phyloP scores from a whole-genome alignment of 2,888 invertebrate species.

The Scelioninae gen. 2 region DNA sequence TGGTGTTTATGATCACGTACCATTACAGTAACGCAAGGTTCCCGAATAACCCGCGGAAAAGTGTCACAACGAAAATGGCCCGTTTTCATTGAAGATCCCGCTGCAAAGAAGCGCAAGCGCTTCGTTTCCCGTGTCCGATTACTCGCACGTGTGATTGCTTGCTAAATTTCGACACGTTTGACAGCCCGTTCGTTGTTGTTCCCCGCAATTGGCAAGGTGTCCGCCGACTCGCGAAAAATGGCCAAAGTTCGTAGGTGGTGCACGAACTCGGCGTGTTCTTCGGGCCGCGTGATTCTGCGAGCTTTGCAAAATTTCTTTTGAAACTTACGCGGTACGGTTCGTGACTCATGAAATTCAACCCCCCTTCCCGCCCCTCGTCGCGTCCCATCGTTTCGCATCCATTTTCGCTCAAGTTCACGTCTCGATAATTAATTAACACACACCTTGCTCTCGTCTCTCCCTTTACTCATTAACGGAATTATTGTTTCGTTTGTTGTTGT shows the following conservation, averaged over 20 bases:
- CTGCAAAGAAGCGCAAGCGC: constrained; percentile 52
- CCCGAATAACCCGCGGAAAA: too few relatives aligned
- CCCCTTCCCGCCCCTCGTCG: constrained; percentile 19
- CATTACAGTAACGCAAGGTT: too few relatives aligned
- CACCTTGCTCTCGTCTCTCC: constrained; percentile 45
- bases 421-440: constrained; percentile 54
- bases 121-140: constrained; percentile 62
- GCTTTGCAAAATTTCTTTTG: constrained; percentile 69
- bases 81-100: constrained; percentile 28
- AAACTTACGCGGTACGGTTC: constrained; percentile 67
- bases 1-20: too few relatives aligned
- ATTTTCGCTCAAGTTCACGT: background rate
- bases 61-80: too few relatives aligned
- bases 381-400: background rate
- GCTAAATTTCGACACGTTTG: constrained; percentile 67
- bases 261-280: constrained; percentile 65
- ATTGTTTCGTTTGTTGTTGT: constrained; percentile 32
- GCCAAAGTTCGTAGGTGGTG: constrained; percentile 67
- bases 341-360: constrained; percentile 61
- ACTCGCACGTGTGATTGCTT: constrained; percentile 59
- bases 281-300: constrained; percentile 63
- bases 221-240: too few relatives aligned
- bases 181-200: too few relatives aligned
- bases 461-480: constrained; percentile 59
- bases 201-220: too few relatives aligned